Evolutionary conservation across 2,888 invertebrate genomes (phyloP), one percentile per base, ranked within the genome.

Genomic region (Drosophila acutilabella): DNA sequence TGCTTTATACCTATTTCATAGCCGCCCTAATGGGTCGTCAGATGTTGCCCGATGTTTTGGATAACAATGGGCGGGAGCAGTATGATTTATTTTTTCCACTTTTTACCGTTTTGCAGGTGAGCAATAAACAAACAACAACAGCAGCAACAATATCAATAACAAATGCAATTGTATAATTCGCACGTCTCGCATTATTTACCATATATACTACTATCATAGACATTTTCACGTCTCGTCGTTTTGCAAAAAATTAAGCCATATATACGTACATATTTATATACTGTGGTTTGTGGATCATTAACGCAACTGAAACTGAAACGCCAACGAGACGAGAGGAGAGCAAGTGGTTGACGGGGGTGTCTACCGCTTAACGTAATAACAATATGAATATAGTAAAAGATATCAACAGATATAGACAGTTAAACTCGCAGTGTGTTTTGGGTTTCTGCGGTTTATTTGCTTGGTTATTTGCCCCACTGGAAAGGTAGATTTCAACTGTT

Each of bases 1-100:
- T 98, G 11, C 94, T 98, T 60, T 98, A 98, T 92, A 96, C 96
- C 8, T 98, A 98, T 92, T 98, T 98, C 92, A 95, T 97, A 70
- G 96, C 97, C 6, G 96, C 97, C 10, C 93, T 98, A 61, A 94
- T 98, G 93, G 98, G 98, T 0, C 94, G 97, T 14, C 98, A 98
- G 93, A 96, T 97, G 93, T 94, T 97, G 70, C 95, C 94, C 0
- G 89, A 89, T 72, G 93, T 94, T 14, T 91, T 93, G 57, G 93
- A 93, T 67, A 93, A 93, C 8, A 93, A 92, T 71, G 90, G 90
- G 36, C 93, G 93, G 72, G 94, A 94, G 80, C 95, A 96, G 87
- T 94, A 96, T 0, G 98, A 98, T 90, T 95, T 98, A 88, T 98
- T 96, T 92, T 96, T 98, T 88, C 98, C 98, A 1, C 94, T 98